Evolutionary conservation across 2,888 invertebrate species (phyloP).

Genomic region (Agonopterix heracliana): DNA sequence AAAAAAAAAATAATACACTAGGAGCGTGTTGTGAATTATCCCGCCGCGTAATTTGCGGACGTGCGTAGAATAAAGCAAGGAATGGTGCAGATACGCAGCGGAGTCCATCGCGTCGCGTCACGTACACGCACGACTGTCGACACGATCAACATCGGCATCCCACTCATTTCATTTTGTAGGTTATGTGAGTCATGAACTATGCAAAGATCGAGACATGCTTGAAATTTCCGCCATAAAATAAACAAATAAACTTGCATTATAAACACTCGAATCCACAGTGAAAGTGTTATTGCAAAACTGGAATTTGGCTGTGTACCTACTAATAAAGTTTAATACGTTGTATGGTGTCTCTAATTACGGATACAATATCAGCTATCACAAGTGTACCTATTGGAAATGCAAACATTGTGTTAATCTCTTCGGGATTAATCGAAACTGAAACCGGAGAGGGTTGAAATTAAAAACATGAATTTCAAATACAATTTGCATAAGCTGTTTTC

Average conservation of each 20-base stretch:
- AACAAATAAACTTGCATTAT: neutral
- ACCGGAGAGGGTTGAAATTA: neutral
- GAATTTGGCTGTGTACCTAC: no score
- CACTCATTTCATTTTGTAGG: slow-evolving; percentile 8
- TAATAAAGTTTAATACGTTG: no score
- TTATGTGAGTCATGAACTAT: slow-evolving; percentile 8
- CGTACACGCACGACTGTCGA: slow-evolving; percentile 2
- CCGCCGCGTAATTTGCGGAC: slow-evolving; percentile 21
- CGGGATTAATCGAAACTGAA: neutral
- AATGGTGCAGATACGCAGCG: neutral
- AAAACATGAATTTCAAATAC: slow-evolving; percentile 1
- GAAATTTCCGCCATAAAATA: neutral
- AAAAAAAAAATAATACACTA: no score
- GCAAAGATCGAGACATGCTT: slow-evolving; percentile 2
- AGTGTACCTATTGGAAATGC: neutral
- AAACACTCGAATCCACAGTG: no score
- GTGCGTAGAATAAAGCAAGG: slow-evolving; percentile 15
- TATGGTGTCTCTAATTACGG: no score
- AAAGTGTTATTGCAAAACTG: no score
- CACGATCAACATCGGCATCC: neutral
- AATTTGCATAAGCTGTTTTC: slow-evolving; percentile 3
- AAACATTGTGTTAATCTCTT: neutral
- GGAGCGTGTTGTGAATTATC: slow-evolving; percentile 19
- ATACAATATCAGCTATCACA: no score
- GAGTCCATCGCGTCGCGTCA: slow-evolving; percentile 3